Base-by-base conservation (phyloP, 2,888 invertebrate species). In the Gymnoscelis rufifasciata region DNA sequence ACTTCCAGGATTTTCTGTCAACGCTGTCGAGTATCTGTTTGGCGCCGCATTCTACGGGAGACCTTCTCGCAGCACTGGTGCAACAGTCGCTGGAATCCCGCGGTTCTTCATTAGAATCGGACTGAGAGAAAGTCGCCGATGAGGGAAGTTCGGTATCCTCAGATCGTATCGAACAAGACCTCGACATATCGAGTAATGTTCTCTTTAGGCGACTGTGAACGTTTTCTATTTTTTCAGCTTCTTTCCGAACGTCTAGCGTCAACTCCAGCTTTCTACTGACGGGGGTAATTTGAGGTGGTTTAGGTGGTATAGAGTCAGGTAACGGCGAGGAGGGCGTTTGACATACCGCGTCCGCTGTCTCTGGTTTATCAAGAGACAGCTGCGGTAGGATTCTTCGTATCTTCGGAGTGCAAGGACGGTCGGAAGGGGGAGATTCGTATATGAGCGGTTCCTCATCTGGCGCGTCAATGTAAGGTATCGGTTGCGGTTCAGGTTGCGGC, bases 1-100 rank as follows among this genome's bases (percentile, higher is more conserved):
- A 92, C 61, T 90, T 91, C 93, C 93, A 93, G 12, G 91, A 92
- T 57, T 91, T 92, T 38, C 78, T 74, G 46, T 83, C 78, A 35
- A 76, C 73, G 43, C 75, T 74, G 46, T 82, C 79, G 49, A 86
- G 61, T 30, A 84, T 74, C 60, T 78, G 69, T 48, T 78, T 83
- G 14, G 73, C 72, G n/a, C 76, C 71, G 4, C 63, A 60, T 28
- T 78, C 79, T 29, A 64, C 52, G 11, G 78, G 67, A 12, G 52
- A 39, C 1, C 29, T 46, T 1, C 30, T 40, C 1, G 43, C 40
- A 6, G 31, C 40, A 7, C 37, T 35, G 12, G 38, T 13, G 45
- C n/a, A 30, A 1, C 7, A 37, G 1, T 38, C 45, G 19, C 38
- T 36, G 10, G 46, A 35, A 19, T 48, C 46, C 12, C 30, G 46